These are phyloP conservation scores for Polyploca ridens DNA, from an alignment of 2,888 invertebrate genomes.

Conservation along the genomic window DNA sequence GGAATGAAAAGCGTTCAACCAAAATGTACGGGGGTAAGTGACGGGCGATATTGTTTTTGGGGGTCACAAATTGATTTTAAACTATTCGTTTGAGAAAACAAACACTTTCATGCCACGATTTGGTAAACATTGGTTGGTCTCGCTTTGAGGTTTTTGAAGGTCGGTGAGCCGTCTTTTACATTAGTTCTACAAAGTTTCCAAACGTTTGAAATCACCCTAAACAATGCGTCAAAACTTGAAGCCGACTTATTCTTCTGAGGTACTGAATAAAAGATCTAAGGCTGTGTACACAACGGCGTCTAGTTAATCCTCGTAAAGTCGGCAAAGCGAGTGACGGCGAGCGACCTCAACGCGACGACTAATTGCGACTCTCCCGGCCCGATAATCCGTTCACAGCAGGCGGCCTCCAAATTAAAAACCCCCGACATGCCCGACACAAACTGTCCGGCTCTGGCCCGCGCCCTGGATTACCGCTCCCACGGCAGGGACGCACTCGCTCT, in stretches of 20 bases:
- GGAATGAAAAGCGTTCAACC: conserved; percentile 13
- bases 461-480: conserved; percentile 71
- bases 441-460: conserved; percentile 60
- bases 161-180: background rate
- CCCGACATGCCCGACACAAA: conserved; percentile 51
- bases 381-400: conserved; percentile 82
- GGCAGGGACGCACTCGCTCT: conserved; percentile 41
- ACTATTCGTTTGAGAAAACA: conserved; percentile 5
- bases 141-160: background rate
- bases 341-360: conserved; percentile 65
- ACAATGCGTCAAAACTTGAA: conserved; percentile 22
- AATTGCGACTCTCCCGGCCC: conserved; percentile 72
- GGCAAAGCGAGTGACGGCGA: conserved; percentile 50
- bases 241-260: conserved; percentile 19
- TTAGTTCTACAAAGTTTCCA: background rate
- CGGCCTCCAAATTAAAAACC: conserved; percentile 81
- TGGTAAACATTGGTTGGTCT: background rate
- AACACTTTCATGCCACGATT: background rate
- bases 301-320: conserved; percentile 59
- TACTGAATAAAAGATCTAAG: conserved; percentile 23
- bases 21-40: conserved; percentile 8
- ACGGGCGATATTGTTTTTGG: conserved; percentile 29
- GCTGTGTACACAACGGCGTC: conserved; percentile 35
- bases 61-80: conserved; percentile 25
- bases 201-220: background rate